Evolutionary conservation across 2,888 invertebrate genomes (phyloP), one percentile per base, ranked within the genome.

Genomic region (Danaus chrysippus): DNA sequence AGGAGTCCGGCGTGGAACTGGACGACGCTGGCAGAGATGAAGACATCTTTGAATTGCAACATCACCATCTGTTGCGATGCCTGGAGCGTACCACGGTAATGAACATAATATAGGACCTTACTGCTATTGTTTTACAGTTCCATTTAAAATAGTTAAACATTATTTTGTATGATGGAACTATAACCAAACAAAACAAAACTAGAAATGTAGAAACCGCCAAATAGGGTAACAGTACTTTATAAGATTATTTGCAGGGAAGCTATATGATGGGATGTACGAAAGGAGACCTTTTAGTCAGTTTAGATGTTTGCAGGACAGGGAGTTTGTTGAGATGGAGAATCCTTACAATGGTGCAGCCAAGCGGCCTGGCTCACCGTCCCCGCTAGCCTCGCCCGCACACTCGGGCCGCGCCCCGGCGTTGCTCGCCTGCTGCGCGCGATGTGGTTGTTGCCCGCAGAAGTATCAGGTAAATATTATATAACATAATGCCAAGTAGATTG

Each of bases 31-130:
- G 94, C 67, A 93, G 96, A 69, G 97, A 98, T 79, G 98, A 98
- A 81, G 99, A 99, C 86, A 98, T 99, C 80, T 99, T 99, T 91
- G 99, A 99, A 85, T 92, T 99, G 87, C 99, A 99, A 89, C 99
- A 99, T 89, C 99, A 99, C 87, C 99, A 99, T 89, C 93, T 99
- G 65, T 93, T 99, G 66, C 94, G 98, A 74, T 99, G 99, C 88
- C 93, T 99, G 77, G 99, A 99, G 88, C 97, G 98, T 86, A 99
- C 99, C 64, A 99, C 99, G 92, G 98, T 91, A 49, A 49, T 49
- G 68, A 74, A 81, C 70, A 44, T 55, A 61, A 56, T 15, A 5
- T 54, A 13, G 17, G 49, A 34, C 23, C 23, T 34, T 34, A 34
- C 23, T 34, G 23, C 6, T 34, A 34, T 34, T 34, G 23, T 34